These are phyloP conservation scores for Sciaenops ocellatus DNA, from an alignment of 2,797 vertebrate genomes.

Conservation along the genomic window DNA sequence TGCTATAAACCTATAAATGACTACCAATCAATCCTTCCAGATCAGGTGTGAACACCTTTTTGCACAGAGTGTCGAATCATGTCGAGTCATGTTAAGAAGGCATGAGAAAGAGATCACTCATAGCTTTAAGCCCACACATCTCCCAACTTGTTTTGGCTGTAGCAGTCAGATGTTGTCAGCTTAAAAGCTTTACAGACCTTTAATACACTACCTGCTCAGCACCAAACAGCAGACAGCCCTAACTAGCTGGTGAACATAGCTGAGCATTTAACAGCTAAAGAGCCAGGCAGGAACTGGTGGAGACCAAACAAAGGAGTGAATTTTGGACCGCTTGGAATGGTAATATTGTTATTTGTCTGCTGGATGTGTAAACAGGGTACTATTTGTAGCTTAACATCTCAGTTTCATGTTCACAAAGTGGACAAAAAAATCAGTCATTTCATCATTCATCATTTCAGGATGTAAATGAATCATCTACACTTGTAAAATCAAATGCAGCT, in stretches of 20 bases:
- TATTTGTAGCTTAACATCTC: neutral
- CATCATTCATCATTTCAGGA: too few species aligned
- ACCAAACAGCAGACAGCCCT: neutral
- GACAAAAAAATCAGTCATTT: neutral
- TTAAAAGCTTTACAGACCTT: neutral
- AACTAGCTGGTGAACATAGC: neutral
- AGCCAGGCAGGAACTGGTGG: too few species aligned
- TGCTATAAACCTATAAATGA: neutral
- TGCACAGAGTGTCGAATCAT: neutral
- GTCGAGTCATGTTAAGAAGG: neutral
- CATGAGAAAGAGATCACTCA: neutral
- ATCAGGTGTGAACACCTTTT: neutral
- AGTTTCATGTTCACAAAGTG: neutral
- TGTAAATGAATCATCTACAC: neutral
- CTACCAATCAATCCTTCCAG: neutral
- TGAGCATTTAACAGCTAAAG: neutral
- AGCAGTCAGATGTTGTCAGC: neutral
- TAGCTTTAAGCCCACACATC: neutral
- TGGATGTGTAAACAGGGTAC: neutral
- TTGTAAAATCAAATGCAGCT: neutral
- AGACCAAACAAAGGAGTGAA: neutral
- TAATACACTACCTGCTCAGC: neutral
- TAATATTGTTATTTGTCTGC: neutral
- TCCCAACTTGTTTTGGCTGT: neutral
- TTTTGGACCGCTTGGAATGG: neutral